A percentile compares a stretch with the other conserved stretches of the same genome.
Conservation (phyloP, 2,797 vertebrate genomes). For the Myripristis jacobus region DNA sequence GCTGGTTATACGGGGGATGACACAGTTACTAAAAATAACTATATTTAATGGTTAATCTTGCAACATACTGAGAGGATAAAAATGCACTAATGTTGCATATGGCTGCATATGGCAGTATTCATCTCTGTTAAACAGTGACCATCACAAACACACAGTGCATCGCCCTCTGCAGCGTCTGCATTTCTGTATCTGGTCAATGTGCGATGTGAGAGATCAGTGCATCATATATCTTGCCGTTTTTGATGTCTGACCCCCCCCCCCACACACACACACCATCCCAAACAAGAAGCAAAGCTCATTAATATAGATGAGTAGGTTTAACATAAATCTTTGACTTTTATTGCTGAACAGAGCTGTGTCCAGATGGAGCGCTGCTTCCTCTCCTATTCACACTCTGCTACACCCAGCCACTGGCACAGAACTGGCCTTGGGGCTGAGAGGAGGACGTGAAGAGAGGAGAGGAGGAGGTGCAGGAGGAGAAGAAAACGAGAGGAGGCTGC, state of each 20-base stretch:
- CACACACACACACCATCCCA: too few relatives aligned
- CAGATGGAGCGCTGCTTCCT: constrained; percentile 66
- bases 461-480: constrained; percentile 9
- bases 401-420: constrained; percentile 45
- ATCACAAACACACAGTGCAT: constrained; percentile 26
- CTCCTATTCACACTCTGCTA: constrained; percentile 63
- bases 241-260: constrained; percentile 36
- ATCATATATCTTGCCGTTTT: constrained; percentile 34
- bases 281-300: constrained; percentile 67
- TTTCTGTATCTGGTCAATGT: constrained; percentile 23
- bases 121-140: constrained; percentile 10
- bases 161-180: constrained; percentile 5
- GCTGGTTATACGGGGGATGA: constrained; percentile 5
- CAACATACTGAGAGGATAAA: constrained; percentile 17
- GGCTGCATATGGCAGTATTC: constrained; percentile 10
- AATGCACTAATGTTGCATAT: constrained; percentile 6
- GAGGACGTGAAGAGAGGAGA: constrained; percentile 24
- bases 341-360: constrained; percentile 60
- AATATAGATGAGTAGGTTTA: constrained; percentile 72
- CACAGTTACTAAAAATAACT: constrained; percentile 5
- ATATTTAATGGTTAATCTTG: constrained; percentile 4
- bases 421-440: constrained; percentile 56
- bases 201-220: constrained; percentile 7
- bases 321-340: constrained; percentile 73
- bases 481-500: background rate